Conservation (phyloP, 2,113 vertebrate genomes). For the Erinaceus europaeus region DNA sequence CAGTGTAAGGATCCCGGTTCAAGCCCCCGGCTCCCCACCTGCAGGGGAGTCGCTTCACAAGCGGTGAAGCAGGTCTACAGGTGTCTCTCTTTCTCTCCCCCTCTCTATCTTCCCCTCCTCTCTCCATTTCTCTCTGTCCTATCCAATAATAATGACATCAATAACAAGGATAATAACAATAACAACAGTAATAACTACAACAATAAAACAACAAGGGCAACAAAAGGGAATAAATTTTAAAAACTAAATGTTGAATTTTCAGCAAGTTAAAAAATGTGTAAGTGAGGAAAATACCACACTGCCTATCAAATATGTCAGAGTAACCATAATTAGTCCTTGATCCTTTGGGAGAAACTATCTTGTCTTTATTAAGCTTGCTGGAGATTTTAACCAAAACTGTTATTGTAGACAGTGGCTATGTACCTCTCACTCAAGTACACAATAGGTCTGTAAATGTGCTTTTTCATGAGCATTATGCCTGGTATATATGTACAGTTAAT, state of each 20-base stretch:
- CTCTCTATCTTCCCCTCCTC: no score
- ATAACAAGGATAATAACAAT: no score
- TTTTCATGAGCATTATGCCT: background rate
- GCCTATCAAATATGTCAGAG: background rate
- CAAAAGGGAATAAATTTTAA: no score
- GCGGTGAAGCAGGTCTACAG: no score
- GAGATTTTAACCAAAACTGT: background rate
- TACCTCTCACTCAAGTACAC: background rate
- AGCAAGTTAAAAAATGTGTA: background rate
- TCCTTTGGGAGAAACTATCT: background rate
- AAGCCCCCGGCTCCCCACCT: no score
- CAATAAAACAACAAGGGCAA: no score
- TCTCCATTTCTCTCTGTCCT: no score
- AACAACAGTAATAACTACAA: no score
- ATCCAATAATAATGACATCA: no score
- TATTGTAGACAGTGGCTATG: background rate
- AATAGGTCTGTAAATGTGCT: background rate
- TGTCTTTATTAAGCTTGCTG: background rate
- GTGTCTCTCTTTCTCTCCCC: no score
- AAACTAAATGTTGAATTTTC: background rate
- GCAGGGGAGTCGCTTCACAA: no score
- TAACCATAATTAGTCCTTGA: background rate
- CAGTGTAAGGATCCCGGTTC: no score
- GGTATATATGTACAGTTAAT: background rate
- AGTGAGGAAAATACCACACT: background rate